Evolutionary conservation across 2,888 invertebrate genomes (phyloP), one percentile per base, ranked within the genome.

Genomic region (Dilophus febrilis): DNA sequence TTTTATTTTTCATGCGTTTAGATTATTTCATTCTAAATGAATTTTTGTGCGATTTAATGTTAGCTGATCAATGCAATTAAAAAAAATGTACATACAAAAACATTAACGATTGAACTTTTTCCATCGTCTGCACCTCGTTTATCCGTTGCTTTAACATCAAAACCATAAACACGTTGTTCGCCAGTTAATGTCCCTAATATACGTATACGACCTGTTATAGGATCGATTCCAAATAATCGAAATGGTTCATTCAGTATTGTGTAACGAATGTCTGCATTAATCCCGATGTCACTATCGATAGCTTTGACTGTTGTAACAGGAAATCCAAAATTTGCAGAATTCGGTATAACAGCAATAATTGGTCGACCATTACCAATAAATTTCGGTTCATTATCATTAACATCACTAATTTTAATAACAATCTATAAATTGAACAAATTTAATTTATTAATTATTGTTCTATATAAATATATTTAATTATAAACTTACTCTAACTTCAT

Each of bases 101-200:
- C 83, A 56, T 85, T 86, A 38, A 81, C 80, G 46, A 86, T 85
- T 36, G 83, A 77, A 8, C 85, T 85, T 44, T 74, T 74, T 2
- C 87, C 87, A 52, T 82, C 80, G 51, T 84, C 81, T 33, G 79
- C 79, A 2, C 87, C 87, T 18, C 70, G 66, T 42, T 77, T 71
- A 55, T 88, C 87, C 0, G 84, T 85, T 10, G 86, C 88, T 60
- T 85, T 85, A 10, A 87, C 84, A 59, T 87, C 86, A 52, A 87
- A 86, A 1, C 85, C 84, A 52, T 78, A 85, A 32, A 87, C 79
- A 46, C 74, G 69, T 1, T 84, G 84, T 14, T 77, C 77, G 47
- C 78, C 77, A 0, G 71, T 65, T 42, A 86, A 74, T 31, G 74
- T 70, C 2, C 77, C 72, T 13, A 84, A 71, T 0, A 79, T 74